A percentile compares a stretch with the other conserved stretches of the same genome.
These are phyloP conservation scores for Autographa pulchrina DNA, from an alignment of 2,888 invertebrate species.

Conservation along the genomic window DNA sequence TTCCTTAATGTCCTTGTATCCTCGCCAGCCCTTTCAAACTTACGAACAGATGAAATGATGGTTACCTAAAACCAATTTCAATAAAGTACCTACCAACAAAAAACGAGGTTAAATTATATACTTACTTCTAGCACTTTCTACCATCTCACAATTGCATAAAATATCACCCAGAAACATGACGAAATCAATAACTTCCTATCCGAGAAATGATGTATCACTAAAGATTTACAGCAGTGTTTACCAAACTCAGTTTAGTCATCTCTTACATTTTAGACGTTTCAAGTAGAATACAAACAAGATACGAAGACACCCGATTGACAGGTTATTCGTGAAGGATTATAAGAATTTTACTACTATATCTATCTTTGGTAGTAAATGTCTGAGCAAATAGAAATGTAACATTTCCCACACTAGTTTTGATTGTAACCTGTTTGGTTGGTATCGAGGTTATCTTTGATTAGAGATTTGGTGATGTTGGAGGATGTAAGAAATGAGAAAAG, in stretches of 20 bases:
- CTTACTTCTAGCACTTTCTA: neutral
- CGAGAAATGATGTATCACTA: slow-evolving; percentile 30
- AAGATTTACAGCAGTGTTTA: slow-evolving; percentile 51
- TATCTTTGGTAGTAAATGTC: slow-evolving; percentile 50
- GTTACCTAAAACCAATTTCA: too few relatives aligned
- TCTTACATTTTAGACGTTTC: slow-evolving; percentile 49
- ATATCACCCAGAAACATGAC: neutral
- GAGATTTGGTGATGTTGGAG: slow-evolving; percentile 21
- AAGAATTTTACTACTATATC: slow-evolving; percentile 69
- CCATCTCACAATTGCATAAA: neutral
- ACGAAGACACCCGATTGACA: slow-evolving; percentile 70
- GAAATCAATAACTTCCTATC: slow-evolving; percentile 25
- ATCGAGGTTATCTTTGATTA: slow-evolving; percentile 27
- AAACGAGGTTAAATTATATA: too few relatives aligned
- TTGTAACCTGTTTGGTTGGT: slow-evolving; percentile 47
- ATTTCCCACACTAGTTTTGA: slow-evolving; percentile 61
- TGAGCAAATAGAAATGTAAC: slow-evolving; percentile 47
- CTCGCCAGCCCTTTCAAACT: too few relatives aligned
- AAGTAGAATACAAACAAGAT: slow-evolving; percentile 62
- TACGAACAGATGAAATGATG: too few relatives aligned
- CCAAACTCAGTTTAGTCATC: slow-evolving; percentile 54
- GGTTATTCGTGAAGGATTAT: slow-evolving; percentile 70
- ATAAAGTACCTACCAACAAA: too few relatives aligned
- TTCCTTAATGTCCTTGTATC: too few relatives aligned
- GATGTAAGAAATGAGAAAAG: neutral